Evolutionary conservation across 2,113 vertebrate species (phyloP).

Genomic region (Pitta sordida): DNA sequence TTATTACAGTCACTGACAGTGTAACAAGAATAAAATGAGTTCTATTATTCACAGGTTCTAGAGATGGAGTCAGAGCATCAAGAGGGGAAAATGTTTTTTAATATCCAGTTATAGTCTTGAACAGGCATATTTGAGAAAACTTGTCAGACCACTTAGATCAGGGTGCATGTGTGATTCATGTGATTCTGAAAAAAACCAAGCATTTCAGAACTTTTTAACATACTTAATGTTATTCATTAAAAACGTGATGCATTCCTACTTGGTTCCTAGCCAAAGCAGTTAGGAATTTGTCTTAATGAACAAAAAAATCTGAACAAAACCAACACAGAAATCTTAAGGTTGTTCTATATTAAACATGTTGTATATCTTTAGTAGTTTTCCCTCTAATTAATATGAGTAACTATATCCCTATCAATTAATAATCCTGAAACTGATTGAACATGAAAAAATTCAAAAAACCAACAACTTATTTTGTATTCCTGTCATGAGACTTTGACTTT

Average conservation of each 20-base stretch:
- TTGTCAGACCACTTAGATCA: background rate
- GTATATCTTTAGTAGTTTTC: background rate
- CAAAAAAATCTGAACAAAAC: background rate
- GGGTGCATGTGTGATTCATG: background rate
- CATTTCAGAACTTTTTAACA: background rate
- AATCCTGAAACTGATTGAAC: background rate
- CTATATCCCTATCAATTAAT: background rate
- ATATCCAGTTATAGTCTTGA: background rate
- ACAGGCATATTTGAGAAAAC: background rate
- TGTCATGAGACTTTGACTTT: background rate
- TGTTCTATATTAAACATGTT: background rate
- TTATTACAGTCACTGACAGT: background rate
- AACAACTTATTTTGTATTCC: background rate
- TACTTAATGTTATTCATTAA: background rate
- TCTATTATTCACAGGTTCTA: background rate
- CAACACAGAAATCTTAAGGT: background rate
- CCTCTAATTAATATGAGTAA: background rate
- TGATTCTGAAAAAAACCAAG: background rate
- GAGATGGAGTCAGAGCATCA: background rate
- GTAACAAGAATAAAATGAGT: background rate
- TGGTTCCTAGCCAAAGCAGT: background rate
- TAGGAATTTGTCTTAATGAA: background rate
- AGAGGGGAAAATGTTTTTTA: background rate
- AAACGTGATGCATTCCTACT: background rate
- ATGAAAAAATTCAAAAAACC: background rate